Conservation (phyloP, 1,140 invertebrate species). For the Drosophila nasuta region DNA sequence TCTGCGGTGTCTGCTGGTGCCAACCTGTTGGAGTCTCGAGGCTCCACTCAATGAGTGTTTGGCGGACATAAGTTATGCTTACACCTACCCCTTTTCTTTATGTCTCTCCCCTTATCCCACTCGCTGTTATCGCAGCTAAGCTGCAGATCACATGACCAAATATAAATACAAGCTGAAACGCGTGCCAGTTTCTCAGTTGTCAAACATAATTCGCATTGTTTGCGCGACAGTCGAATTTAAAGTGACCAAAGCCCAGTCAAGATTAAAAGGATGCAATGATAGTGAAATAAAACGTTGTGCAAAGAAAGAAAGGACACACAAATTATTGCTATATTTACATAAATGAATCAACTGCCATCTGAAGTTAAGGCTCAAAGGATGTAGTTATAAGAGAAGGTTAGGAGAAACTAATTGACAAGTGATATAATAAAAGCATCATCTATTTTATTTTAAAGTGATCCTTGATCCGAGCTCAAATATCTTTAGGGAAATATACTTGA, state of each 20-base stretch:
- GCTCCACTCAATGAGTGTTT: conserved; percentile 20
- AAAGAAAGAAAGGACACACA: neutral
- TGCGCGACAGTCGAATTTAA: neutral
- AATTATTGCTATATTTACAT: too few species aligned
- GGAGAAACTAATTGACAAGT: too few species aligned
- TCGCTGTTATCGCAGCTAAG: neutral
- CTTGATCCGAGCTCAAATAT: neutral
- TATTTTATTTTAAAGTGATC: too few species aligned
- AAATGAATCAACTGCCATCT: neutral
- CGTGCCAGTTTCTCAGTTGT: conserved; percentile 11
- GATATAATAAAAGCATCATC: too few species aligned
- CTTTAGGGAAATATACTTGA: neutral
- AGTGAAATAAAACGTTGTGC: neutral
- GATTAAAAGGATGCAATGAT: neutral
- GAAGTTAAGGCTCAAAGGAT: too few species aligned
- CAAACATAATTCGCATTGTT: conserved; percentile 1
- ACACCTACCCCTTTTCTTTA: neutral
- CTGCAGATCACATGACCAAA: conserved; percentile 37
- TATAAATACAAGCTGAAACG: conserved; percentile 32
- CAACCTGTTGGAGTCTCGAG: conserved; percentile 22
- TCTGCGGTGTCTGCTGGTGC: conserved; percentile 19
- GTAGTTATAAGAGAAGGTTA: too few species aligned
- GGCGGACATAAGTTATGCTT: conserved; percentile 10
- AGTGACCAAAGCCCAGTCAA: neutral
- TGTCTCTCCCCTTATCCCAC: neutral